phyloP scores from a whole-genome alignment of 2,888 invertebrate species.

The Leptarthrus brevirostris region DNA sequence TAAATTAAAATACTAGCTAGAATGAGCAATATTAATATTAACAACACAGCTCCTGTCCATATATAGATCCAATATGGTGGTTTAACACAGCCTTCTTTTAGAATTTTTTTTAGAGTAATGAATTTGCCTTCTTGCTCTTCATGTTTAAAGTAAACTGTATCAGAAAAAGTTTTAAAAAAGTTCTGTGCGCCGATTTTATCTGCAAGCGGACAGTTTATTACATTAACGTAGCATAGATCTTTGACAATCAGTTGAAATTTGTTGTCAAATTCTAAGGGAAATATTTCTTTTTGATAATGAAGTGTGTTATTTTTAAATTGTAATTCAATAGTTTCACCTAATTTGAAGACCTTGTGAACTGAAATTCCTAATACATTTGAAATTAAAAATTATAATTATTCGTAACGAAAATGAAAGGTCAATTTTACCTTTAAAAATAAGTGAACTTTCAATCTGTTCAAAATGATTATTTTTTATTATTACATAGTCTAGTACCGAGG shows the following conservation, averaged over 20 bases:
- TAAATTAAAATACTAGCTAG: conserved; percentile 67
- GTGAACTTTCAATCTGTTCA: conserved; percentile 61
- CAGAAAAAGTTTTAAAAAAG: conserved; percentile 61
- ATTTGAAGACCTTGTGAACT: conserved; percentile 60
- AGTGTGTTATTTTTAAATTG: conserved; percentile 63
- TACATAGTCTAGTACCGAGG: conserved; percentile 61
- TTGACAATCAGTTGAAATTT: conserved; percentile 62
- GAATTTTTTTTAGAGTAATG: conserved; percentile 60
- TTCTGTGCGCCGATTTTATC: conserved; percentile 57
- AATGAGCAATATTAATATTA: conserved; percentile 68
- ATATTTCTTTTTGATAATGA: conserved; percentile 54
- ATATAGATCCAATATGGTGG: conserved; percentile 66
- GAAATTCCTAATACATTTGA: conserved; percentile 21
- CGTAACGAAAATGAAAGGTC: not conserved
- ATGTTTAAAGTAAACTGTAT: conserved; percentile 60
- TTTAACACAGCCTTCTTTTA: conserved; percentile 60
- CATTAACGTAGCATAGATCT: conserved; percentile 58
- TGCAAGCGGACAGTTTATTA: conserved; percentile 61
- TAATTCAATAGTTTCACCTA: conserved; percentile 63
- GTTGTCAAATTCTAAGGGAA: conserved; percentile 60
- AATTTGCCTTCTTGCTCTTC: conserved; percentile 54
- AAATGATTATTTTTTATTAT: conserved; percentile 62
- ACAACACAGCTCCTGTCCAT: conserved; percentile 67
- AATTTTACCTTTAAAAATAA: conserved; percentile 61
- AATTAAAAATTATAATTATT: not conserved